These are phyloP conservation scores for Chromobotia macracanthus DNA, from an alignment of 2,797 vertebrate species.

Conservation along the genomic window DNA sequence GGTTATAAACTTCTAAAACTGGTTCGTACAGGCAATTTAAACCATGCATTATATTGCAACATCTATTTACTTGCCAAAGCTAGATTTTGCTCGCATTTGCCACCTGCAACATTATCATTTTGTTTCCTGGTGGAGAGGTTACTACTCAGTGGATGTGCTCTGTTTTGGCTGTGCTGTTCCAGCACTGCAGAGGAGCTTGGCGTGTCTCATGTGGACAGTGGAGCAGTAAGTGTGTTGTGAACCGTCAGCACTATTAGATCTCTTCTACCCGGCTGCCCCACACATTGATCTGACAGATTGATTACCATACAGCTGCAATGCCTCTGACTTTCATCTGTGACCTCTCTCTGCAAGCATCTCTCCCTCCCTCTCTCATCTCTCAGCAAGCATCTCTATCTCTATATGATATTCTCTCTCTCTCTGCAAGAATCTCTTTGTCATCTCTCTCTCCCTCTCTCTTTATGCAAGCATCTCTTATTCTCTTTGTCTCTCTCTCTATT, in stretches of 20 bases:
- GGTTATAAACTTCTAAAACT: not conserved
- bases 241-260: constrained; percentile 42
- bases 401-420: no score
- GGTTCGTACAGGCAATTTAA: not conserved
- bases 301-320: constrained; percentile 71
- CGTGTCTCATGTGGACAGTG: constrained; percentile 17
- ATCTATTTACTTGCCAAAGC: not conserved
- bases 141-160: not conserved
- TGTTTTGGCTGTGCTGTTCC: not conserved
- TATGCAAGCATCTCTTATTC: no score
- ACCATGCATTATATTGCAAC: not conserved
- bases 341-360: constrained; percentile 35
- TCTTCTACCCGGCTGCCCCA: constrained; percentile 35
- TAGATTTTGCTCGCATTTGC: not conserved
- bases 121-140: not conserved
- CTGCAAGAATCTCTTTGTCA: no score
- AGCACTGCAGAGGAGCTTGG: not conserved
- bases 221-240: constrained; percentile 16
- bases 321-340: constrained; percentile 71
- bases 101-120: not conserved
- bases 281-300: constrained; percentile 70
- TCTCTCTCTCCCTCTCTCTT: no score
- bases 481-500: no score
- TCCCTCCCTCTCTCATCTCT: no score
- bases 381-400: no score